Conservation (phyloP, 2,888 invertebrate species). For the Troides oblongomaculatus region DNA sequence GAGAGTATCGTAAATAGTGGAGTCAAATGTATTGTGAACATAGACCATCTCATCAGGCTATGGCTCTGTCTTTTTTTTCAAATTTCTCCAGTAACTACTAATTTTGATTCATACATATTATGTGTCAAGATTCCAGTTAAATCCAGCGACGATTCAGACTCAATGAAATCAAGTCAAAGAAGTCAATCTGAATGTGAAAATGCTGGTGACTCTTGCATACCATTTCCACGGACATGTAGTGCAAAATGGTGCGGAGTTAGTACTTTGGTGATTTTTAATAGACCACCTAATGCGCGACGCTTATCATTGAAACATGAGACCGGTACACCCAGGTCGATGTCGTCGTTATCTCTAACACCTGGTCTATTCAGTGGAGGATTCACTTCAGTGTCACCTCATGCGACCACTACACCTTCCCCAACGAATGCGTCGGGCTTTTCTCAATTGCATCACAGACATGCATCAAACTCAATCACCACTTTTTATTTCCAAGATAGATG, state of each 20-base stretch:
- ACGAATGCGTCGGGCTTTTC: slow-evolving; percentile 73
- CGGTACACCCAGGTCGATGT: slow-evolving; percentile 84
- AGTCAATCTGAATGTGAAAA: slow-evolving; percentile 75
- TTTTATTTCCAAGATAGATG: slow-evolving; percentile 90
- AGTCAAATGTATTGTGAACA: no score
- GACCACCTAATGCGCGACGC: slow-evolving; percentile 84
- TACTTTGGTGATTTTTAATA: slow-evolving; percentile 91
- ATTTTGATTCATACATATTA: neutral
- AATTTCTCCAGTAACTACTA: no score
- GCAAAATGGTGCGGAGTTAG: slow-evolving; percentile 95
- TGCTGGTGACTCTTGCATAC: slow-evolving; percentile 89
- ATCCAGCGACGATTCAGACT: slow-evolving; percentile 75
- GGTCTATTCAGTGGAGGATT: slow-evolving; percentile 62
- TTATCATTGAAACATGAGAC: slow-evolving; percentile 84
- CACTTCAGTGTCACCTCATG: slow-evolving; percentile 70
- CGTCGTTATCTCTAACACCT: slow-evolving; percentile 65
- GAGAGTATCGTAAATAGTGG: no score
- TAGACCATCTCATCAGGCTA: no score
- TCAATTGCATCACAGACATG: slow-evolving; percentile 72
- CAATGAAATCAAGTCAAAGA: slow-evolving; percentile 71
- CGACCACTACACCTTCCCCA: slow-evolving; percentile 75
- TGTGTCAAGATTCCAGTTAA: slow-evolving; percentile 75
- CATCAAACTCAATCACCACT: slow-evolving; percentile 84
- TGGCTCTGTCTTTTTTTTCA: no score
- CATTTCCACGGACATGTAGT: slow-evolving; percentile 96